Percentiles rank a stretch among this genome's conserved stretches.
phyloP scores from a whole-genome alignment of 1,140 invertebrate species.

The Pissodes strobi region DNA sequence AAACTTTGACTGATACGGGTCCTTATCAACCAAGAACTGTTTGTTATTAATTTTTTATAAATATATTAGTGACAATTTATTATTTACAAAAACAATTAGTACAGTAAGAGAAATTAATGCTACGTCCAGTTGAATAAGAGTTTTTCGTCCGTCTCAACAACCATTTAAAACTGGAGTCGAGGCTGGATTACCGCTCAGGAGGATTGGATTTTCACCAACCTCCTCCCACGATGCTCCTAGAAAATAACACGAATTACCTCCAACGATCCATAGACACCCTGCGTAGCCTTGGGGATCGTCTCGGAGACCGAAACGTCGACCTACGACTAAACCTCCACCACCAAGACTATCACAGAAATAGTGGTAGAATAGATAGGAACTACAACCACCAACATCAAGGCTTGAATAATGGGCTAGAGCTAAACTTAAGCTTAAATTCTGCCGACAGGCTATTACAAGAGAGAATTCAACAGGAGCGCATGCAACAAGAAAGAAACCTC shows the following conservation, averaged over 20 bases:
- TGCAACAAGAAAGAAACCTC: conserved; percentile 41
- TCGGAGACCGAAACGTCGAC: conserved; percentile 52
- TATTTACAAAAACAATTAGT: background rate
- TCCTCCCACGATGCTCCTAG: conserved; percentile 50
- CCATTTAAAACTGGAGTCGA: conserved; percentile 48
- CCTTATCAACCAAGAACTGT: conserved; percentile 13
- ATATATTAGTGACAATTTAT: background rate
- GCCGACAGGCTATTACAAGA: conserved; percentile 42
- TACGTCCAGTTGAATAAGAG: background rate
- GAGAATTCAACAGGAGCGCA: conserved; percentile 38
- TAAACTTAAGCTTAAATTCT: conserved; percentile 50
- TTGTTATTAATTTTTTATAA: conserved; percentile 2
- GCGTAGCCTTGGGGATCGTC: conserved; percentile 57
- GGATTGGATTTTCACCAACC: conserved; percentile 54
- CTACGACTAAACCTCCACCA: conserved; percentile 51
- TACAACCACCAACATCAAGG: conserved; percentile 40
- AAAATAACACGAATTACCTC: conserved; percentile 60
- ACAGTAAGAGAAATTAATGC: conserved; percentile 12
- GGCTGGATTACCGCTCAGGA: conserved; percentile 51
- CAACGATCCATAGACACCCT: conserved; percentile 71
- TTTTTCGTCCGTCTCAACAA: background rate
- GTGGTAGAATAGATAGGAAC: conserved; percentile 32
- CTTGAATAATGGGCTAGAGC: conserved; percentile 43
- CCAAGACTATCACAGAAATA: conserved; percentile 37
- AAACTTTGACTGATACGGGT: conserved; percentile 23